phyloP scores from a whole-genome alignment of 2,113 vertebrate species.

The Clarias gariepinus region DNA sequence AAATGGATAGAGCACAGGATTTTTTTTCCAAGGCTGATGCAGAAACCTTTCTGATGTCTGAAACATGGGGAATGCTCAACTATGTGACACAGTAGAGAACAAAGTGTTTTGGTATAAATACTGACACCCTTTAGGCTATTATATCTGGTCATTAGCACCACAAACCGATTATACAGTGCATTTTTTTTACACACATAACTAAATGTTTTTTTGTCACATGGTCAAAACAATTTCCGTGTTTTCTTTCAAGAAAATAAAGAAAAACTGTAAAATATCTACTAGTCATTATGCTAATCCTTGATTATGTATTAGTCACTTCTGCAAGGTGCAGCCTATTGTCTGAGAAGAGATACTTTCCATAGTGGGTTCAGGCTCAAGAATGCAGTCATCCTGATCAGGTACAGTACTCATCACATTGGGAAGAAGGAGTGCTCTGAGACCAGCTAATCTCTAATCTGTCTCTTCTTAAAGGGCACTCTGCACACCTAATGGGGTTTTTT shows the following conservation, averaged over 20 bases:
- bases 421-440: constrained; percentile 23
- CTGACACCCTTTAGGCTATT: neutral
- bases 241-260: constrained; percentile 12
- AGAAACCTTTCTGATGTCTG: constrained; percentile 12
- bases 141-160: neutral
- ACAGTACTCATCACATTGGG: constrained; percentile 37
- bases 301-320: constrained; percentile 30
- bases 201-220: neutral
- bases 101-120: neutral
- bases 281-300: constrained; percentile 29
- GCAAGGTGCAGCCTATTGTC: constrained; percentile 37
- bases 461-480: constrained; percentile 49
- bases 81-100: neutral
- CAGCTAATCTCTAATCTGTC: constrained; percentile 44
- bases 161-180: neutral
- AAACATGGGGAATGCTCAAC: constrained; percentile 16
- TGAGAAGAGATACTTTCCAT: constrained; percentile 28
- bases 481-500: constrained; percentile 56
- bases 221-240: constrained; percentile 3
- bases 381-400: constrained; percentile 45
- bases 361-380: constrained; percentile 10
- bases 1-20: constrained; percentile 63
- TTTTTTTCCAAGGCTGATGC: constrained; percentile 41
- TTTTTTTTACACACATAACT: neutral
- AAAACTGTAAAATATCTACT: constrained; percentile 1